phyloP scores from a whole-genome alignment of 2,113 vertebrate genomes.

The Sclerurus mexicanus region DNA sequence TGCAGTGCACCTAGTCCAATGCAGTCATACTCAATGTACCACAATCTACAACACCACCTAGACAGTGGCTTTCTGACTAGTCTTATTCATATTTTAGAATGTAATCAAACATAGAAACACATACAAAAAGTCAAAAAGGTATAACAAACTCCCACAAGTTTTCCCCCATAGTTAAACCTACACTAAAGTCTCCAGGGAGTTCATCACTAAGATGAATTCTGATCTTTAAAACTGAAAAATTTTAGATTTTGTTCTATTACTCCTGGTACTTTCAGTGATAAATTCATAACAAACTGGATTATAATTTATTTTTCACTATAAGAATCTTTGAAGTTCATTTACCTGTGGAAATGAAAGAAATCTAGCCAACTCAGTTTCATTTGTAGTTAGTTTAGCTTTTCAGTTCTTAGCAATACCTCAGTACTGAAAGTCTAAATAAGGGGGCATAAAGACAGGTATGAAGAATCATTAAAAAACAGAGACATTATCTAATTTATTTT shows the following conservation, averaged over 20 bases:
- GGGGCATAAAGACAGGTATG: background rate
- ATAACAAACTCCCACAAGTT: background rate
- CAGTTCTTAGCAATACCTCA: background rate
- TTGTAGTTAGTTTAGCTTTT: background rate
- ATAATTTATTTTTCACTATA: background rate
- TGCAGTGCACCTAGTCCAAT: background rate
- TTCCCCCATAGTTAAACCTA: background rate
- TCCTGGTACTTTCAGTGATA: background rate
- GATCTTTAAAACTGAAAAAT: background rate
- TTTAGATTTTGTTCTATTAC: background rate
- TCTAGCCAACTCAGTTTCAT: background rate
- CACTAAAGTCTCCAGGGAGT: background rate
- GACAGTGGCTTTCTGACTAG: background rate
- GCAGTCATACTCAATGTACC: background rate
- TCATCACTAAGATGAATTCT: background rate
- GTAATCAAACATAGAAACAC: background rate
- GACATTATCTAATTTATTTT: background rate
- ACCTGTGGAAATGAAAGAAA: background rate
- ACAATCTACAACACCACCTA: background rate
- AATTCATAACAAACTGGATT: background rate
- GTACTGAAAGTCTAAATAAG: background rate
- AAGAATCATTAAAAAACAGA: background rate
- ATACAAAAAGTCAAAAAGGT: background rate
- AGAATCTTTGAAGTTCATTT: background rate
- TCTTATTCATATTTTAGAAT: background rate